phyloP scores from a whole-genome alignment of 2,888 invertebrate genomes.

The Antitype chi region DNA sequence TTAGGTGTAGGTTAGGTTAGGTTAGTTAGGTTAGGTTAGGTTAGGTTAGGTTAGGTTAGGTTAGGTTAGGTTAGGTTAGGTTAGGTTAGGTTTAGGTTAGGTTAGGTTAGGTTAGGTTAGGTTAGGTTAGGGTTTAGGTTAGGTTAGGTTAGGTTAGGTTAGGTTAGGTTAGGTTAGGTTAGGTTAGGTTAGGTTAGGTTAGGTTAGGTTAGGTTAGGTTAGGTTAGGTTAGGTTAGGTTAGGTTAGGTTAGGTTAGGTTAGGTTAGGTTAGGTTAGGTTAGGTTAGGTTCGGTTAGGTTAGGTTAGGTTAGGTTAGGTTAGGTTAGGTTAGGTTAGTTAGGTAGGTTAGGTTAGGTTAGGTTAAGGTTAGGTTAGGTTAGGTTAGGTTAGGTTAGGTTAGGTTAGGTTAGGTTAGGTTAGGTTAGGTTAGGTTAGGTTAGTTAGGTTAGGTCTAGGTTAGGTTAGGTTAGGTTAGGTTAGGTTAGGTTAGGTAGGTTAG shows the following conservation, averaged over 20 bases:
- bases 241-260: constrained; percentile 42
- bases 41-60: no score
- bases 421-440: no score
- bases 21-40: no score
- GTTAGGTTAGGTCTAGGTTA: no score
- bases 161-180: constrained; percentile 35
- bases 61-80: no score
- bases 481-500: no score
- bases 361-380: constrained; percentile 38
- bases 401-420: no score
- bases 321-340: constrained; percentile 37
- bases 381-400: no score
- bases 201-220: constrained; percentile 54
- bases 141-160: constrained; percentile 42
- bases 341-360: constrained; percentile 39
- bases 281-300: constrained; percentile 31
- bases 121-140: constrained; percentile 44
- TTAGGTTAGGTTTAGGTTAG: no score
- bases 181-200: constrained; percentile 49
- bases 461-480: no score
- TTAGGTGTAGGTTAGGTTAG: no score
- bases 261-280: constrained; percentile 32
- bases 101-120: no score
- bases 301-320: constrained; percentile 34
- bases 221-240: constrained; percentile 50